These are phyloP conservation scores for Mythimna albipuncta DNA, from an alignment of 2,888 invertebrate genomes.

Conservation along the genomic window DNA sequence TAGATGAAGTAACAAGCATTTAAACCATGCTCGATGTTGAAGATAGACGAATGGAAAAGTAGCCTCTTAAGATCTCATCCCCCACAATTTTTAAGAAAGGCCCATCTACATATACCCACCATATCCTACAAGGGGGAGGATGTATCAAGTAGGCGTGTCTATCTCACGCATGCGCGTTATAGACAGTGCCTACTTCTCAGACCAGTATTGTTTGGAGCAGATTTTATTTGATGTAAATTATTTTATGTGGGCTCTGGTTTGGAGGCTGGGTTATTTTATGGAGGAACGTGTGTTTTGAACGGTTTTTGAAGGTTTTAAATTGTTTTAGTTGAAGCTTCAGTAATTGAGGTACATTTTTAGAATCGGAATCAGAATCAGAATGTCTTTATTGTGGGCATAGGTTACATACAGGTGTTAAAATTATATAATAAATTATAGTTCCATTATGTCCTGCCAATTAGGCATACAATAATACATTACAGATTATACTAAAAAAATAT, in stretches of 20 bases:
- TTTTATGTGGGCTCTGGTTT: slow-evolving; percentile 18
- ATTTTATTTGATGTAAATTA: slow-evolving; percentile 29
- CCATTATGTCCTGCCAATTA: too few relatives aligned
- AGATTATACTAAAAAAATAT: too few relatives aligned
- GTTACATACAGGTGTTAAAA: too few relatives aligned
- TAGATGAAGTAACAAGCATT: too few relatives aligned
- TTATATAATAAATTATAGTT: too few relatives aligned
- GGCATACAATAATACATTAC: too few relatives aligned
- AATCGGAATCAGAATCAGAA: too few relatives aligned
- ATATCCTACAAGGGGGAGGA: slow-evolving; percentile 36
- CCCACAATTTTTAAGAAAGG: slow-evolving; percentile 32
- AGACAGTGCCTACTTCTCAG: not conserved
- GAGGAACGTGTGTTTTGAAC: not conserved
- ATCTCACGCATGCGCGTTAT: slow-evolving; percentile 34
- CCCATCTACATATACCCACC: slow-evolving; percentile 21
- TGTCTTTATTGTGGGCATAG: too few relatives aligned
- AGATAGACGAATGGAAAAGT: too few relatives aligned
- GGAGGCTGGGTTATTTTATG: not conserved
- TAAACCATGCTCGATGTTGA: too few relatives aligned
- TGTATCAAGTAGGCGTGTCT: slow-evolving; percentile 35
- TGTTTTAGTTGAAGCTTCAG: not conserved
- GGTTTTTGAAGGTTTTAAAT: not conserved
- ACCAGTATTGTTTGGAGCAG: not conserved
- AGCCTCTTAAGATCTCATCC: not conserved
- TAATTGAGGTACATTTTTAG: too few relatives aligned